Evolutionary conservation across 1,140 invertebrate genomes (phyloP), one percentile per base, ranked within the genome.

Genomic region (Mactra quadrangularis): DNA sequence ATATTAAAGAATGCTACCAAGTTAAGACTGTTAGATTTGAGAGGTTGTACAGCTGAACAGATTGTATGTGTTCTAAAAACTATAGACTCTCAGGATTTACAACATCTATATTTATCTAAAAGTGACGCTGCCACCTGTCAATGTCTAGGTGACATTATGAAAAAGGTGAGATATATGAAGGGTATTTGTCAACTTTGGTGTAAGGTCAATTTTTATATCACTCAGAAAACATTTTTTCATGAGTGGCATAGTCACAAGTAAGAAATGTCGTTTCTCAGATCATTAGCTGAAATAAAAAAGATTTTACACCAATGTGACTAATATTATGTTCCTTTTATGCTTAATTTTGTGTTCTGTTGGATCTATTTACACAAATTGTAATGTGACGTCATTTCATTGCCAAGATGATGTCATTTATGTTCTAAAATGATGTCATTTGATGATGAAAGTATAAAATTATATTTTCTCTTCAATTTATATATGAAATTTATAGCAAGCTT

Each of bases 41-140:
- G 77, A 1, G 77, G 77, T 27, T 81, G 77, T 57, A n/a, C 31
- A 17, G 2, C 31, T 15, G 33, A 33, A 13, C 29, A 35, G n/a
- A 53, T 59, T 7, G 77, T 81, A 0, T 22, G 29, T 9, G 22
- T 7, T 3, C 29, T 81, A 17, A 55, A 57, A 15, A 25, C 57
- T 7, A 71, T 81, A 27, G 50, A 55, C 15, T 50, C 64, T 33
- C 3, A 13, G 0, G n/a, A 71, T 50, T 25, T 81, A 15, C 64
- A 81, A 33, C 77, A 81, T n/a, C 41, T 81, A 3, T 81, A 70
- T 38, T 22, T 81, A n/a, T 45, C 60, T 9, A 50, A 52, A 6
- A 81, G 77, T 68, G 45, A 66, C 19, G 66, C 38, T 50, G 35
- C 35, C 7, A 57, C 64, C 1, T 81, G 53, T 41, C 6, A 3